Percentiles rank a stretch among this genome's conserved stretches.
These are phyloP conservation scores for Diorhabda sublineata DNA, from an alignment of 1,140 invertebrate species.

Conservation along the genomic window DNA sequence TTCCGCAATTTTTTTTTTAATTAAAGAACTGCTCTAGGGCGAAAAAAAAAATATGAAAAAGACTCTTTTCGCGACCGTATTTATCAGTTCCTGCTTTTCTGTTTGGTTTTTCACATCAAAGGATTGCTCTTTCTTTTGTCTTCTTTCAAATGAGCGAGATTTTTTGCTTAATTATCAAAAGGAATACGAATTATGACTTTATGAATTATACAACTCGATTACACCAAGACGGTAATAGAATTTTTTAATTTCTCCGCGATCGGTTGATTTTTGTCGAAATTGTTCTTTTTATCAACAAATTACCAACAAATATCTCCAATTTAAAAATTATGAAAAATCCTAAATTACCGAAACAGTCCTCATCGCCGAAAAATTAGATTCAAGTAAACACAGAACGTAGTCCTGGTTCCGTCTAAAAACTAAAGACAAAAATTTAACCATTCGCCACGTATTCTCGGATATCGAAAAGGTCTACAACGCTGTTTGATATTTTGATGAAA, in stretches of 20 bases:
- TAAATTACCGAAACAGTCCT: too few species aligned
- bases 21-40: slow-evolving; percentile 31
- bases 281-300: too few species aligned
- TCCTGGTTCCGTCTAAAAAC: too few species aligned
- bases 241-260: background rate
- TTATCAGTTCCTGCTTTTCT: slow-evolving; percentile 33
- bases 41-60: slow-evolving; percentile 10
- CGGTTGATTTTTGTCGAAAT: background rate
- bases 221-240: background rate
- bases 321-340: too few species aligned
- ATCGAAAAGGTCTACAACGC: too few species aligned
- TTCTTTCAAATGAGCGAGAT: slow-evolving; percentile 21
- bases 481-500: too few species aligned
- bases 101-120: slow-evolving; percentile 31
- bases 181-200: slow-evolving; percentile 12
- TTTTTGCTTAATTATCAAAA: slow-evolving; percentile 21
- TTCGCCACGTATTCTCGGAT: too few species aligned
- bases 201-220: slow-evolving; percentile 9
- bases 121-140: slow-evolving; percentile 32
- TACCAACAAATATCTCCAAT: too few species aligned
- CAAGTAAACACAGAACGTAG: too few species aligned
- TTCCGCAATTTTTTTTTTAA: slow-evolving; percentile 29
- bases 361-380: too few species aligned
- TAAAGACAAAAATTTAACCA: too few species aligned
- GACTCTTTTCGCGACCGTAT: slow-evolving; percentile 23